Base-by-base conservation (phyloP, 64 coral and sea anemone species). In the Acropora yongei region DNA sequence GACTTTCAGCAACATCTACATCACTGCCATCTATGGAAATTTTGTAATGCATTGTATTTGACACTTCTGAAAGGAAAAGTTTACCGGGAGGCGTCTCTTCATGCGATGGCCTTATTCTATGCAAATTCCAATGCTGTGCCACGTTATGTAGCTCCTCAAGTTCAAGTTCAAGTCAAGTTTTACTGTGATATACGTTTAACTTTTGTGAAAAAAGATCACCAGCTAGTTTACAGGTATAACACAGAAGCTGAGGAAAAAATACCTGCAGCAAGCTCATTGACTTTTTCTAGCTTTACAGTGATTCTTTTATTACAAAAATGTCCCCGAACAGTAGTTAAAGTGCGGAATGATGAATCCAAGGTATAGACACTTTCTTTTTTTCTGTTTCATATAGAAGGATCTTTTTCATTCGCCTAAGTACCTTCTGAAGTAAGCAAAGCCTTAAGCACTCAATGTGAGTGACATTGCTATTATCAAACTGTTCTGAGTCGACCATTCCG, bases 91-190 rank as follows among this genome's bases (percentile, higher is more conserved):
- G 75, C 51, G 45, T 79, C 41, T 89, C 87, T 49, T 19, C 57
- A 89, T 67, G 78, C n/a, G 30, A 89, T 61, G 75, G 75, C 41
- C 53, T 78, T 89, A 78, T 89, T 78, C 57, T 78, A 65, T 89
- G 53, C 87, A 89, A 89, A 78, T 89, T 89, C 57, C 87, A 89
- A 75, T 58, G 49, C 44, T 89, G 50, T 78, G 87, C 74, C 20
- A 89, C 75, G 5, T 49, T 89, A 78, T 89, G 17, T 65, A 66
- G 61, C 75, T 89, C 57, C 76, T 90, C 58, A 30, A 30, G 30
- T 30, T 69, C 46, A 47, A 80, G 80, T 66, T 9, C 66, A 60
- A 18, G 44, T 57, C 60, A 60, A 42, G 48, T 30, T 30, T 30
- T 30, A 30, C 30, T 30, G 30, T 30, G 30, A 30, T 30, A 30